Conservation (phyloP, 2,797 vertebrate species). For the Crax fasciolata region DNA sequence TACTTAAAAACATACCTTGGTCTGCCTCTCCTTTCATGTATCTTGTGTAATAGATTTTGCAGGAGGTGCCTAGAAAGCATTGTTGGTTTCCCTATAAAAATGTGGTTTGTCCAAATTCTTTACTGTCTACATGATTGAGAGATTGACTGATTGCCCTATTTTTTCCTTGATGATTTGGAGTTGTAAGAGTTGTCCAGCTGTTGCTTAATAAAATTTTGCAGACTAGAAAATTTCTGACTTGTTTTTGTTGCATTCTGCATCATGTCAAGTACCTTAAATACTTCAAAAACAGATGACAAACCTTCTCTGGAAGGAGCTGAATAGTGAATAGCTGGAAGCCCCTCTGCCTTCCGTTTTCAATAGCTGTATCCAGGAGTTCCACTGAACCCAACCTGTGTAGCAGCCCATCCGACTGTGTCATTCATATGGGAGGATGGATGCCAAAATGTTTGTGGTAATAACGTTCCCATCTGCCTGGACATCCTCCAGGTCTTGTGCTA, state of each 20-base stretch:
- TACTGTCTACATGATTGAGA: conserved; percentile 84
- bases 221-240: conserved; percentile 65
- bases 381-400: not conserved
- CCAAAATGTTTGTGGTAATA: not conserved
- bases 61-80: conserved; percentile 81
- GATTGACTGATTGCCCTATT: conserved; percentile 80
- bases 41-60: conserved; percentile 79
- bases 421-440: not conserved
- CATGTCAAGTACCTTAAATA: conserved; percentile 1
- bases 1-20: conserved; percentile 58
- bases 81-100: conserved; percentile 80
- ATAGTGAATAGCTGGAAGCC: not conserved
- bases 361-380: not conserved
- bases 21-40: conserved; percentile 76
- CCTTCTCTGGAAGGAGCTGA: not conserved
- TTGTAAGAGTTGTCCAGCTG: conserved; percentile 88
- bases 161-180: conserved; percentile 85
- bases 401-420: not conserved
- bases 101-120: conserved; percentile 83
- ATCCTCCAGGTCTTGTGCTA: not conserved
- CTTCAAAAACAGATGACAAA: conserved; percentile 1
- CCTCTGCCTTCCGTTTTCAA: not conserved
- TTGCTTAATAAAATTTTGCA: conserved; percentile 91
- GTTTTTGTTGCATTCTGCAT: conserved; percentile 57
- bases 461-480: not conserved